Percentiles rank a stretch among this genome's conserved stretches.
phyloP scores from a whole-genome alignment of 2,113 vertebrate species.

The Varanus salvator region DNA sequence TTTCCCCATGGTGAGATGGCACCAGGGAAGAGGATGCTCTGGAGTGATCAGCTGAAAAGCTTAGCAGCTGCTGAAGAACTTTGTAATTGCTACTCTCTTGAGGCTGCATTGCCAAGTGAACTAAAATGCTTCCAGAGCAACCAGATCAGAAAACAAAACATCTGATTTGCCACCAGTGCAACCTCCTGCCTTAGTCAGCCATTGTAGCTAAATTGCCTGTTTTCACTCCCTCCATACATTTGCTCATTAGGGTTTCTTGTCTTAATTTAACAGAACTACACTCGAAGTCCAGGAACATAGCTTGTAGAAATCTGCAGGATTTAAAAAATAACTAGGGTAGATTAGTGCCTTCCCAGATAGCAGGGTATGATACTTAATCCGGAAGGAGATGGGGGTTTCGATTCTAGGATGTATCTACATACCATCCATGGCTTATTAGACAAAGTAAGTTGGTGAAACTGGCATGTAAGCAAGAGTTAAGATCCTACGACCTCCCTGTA shows the following conservation, averaged over 20 bases:
- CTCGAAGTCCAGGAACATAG: conserved; percentile 17
- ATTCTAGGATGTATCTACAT: conserved; percentile 36
- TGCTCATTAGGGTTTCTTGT: conserved; percentile 14
- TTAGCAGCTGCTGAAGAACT: conserved; percentile 67
- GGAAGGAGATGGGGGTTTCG: conserved; percentile 41
- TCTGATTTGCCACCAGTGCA: conserved; percentile 55
- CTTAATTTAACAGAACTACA: conserved; percentile 43
- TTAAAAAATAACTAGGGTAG: conserved; percentile 71
- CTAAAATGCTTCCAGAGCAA: conserved; percentile 60
- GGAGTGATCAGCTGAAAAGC: conserved; percentile 49
- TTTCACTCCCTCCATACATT: background rate
- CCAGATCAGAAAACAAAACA: conserved; percentile 62
- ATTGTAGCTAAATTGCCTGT: conserved; percentile 12
- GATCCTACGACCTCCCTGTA: too few relatives aligned
- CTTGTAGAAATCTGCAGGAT: background rate
- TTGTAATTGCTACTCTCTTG: conserved; percentile 71
- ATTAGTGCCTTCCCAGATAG: conserved; percentile 61
- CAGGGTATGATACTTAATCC: conserved; percentile 66
- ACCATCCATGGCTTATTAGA: conserved; percentile 1
- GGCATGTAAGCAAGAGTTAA: background rate
- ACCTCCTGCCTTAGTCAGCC: conserved; percentile 46
- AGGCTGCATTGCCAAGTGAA: conserved; percentile 65
- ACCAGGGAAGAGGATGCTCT: conserved; percentile 50
- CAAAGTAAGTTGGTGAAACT: conserved; percentile 18
- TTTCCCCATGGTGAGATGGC: conserved; percentile 63